Conservation (phyloP, 2,888 invertebrate species). For the Pyrrhosoma nymphula region DNA sequence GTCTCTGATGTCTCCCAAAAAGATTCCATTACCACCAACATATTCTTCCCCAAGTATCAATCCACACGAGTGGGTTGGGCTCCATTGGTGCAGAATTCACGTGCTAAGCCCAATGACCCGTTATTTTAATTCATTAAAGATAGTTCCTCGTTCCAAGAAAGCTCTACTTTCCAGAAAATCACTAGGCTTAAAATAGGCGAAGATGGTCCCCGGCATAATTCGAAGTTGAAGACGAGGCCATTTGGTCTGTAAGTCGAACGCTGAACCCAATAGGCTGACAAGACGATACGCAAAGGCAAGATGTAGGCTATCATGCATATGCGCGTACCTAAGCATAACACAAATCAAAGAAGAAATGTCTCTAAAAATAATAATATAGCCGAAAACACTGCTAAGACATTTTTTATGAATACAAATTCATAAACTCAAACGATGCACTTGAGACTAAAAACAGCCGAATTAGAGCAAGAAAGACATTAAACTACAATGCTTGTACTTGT, state of each 20-base stretch:
- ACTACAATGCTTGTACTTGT: no score
- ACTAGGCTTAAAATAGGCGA: not conserved
- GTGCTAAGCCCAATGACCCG: not conserved
- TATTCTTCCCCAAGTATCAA: not conserved
- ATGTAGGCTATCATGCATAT: not conserved
- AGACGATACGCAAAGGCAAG: not conserved
- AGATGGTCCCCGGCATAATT: not conserved
- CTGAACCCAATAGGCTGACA: not conserved
- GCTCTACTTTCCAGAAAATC: not conserved
- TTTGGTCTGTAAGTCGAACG: not conserved
- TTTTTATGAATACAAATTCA: no score
- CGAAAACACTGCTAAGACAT: no score
- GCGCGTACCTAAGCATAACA: no score
- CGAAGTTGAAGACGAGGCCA: not conserved
- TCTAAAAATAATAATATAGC: no score
- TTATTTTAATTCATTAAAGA: not conserved
- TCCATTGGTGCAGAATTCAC: not conserved
- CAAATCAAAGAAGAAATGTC: no score
- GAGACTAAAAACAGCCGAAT: no score
- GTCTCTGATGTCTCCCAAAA: not conserved
- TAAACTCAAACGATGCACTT: no score
- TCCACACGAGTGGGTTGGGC: not conserved
- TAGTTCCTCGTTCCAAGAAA: not conserved
- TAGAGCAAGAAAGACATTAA: no score
- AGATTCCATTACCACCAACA: not conserved